Conservation (phyloP, 2,113 vertebrate genomes). For the Columbina picui region DNA sequence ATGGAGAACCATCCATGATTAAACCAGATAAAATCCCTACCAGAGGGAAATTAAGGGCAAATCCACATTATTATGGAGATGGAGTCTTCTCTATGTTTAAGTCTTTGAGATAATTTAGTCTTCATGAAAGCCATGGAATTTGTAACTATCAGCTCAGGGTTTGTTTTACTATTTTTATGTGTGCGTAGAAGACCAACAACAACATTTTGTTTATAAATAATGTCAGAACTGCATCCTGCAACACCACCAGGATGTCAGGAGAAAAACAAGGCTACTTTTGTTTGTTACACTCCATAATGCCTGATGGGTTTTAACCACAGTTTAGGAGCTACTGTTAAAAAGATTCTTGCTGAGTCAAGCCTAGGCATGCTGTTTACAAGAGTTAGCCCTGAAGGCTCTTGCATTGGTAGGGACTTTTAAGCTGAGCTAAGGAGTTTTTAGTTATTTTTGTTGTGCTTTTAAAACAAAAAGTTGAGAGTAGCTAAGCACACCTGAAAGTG, state of each 20-base stretch:
- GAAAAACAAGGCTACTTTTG: conserved; percentile 71
- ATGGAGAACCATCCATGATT: conserved; percentile 9
- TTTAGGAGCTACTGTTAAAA: conserved; percentile 69
- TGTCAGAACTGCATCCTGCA: conserved; percentile 52
- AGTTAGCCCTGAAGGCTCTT: conserved; percentile 51
- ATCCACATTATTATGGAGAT: background rate
- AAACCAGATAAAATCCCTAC: conserved; percentile 39
- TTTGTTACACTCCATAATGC: conserved; percentile 39
- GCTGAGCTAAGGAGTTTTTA: conserved; percentile 61
- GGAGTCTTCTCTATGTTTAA: background rate
- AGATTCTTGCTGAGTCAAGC: conserved; percentile 67
- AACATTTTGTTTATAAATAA: conserved; percentile 45
- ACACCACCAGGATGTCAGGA: conserved; percentile 19
- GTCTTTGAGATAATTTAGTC: background rate
- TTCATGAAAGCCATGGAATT: background rate
- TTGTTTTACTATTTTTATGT: background rate
- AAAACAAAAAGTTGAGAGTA: background rate
- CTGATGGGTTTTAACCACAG: conserved; percentile 65
- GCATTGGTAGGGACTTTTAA: conserved; percentile 41
- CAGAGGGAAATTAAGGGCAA: conserved; percentile 55
- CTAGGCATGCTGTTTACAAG: conserved; percentile 61
- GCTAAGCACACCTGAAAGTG: background rate
- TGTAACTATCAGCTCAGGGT: background rate
- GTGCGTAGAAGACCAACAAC: background rate
- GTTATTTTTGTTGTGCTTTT: conserved; percentile 32